A percentile compares a stretch with the other conserved stretches of the same genome.
Conservation (phyloP, 2,888 invertebrate genomes). For the Conistra vaccinii region DNA sequence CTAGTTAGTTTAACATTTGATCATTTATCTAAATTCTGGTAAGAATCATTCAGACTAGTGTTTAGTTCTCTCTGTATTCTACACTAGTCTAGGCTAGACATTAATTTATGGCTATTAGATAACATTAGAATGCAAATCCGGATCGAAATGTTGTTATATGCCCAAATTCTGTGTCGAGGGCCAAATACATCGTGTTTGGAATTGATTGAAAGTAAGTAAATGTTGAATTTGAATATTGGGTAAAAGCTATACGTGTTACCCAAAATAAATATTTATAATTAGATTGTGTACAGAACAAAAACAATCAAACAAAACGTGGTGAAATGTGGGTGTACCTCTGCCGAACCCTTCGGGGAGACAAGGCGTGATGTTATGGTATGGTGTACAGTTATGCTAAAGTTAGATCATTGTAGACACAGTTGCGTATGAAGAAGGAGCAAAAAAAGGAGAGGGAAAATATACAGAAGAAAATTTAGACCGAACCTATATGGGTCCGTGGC, state of each 20-base stretch:
- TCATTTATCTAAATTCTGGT: conserved; percentile 3
- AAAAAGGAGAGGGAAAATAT: not conserved
- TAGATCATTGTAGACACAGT: not conserved
- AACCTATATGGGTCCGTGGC: too few relatives aligned
- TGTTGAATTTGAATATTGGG: not conserved
- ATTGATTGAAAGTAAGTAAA: conserved; percentile 19
- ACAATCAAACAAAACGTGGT: not conserved
- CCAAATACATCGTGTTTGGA: conserved; percentile 18
- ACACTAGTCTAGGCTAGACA: too few relatives aligned
- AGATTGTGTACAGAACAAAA: not conserved
- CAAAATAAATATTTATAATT: not conserved
- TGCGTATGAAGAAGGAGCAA: not conserved
- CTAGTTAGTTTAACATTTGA: conserved; percentile 28
- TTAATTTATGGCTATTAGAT: not conserved
- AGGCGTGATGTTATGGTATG: not conserved
- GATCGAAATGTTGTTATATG: conserved; percentile 13
- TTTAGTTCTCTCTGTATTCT: not conserved
- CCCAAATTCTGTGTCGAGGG: conserved; percentile 24
- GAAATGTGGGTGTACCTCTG: not conserved
- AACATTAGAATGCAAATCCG: conserved; percentile 28
- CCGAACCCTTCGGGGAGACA: too few relatives aligned
- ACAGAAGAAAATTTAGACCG: not conserved
- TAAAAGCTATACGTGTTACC: not conserved
- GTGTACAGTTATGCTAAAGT: not conserved
- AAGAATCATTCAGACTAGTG: not conserved